These are phyloP conservation scores for Plecotus auritus DNA, from an alignment of 2,113 vertebrate genomes.

Conservation along the genomic window DNA sequence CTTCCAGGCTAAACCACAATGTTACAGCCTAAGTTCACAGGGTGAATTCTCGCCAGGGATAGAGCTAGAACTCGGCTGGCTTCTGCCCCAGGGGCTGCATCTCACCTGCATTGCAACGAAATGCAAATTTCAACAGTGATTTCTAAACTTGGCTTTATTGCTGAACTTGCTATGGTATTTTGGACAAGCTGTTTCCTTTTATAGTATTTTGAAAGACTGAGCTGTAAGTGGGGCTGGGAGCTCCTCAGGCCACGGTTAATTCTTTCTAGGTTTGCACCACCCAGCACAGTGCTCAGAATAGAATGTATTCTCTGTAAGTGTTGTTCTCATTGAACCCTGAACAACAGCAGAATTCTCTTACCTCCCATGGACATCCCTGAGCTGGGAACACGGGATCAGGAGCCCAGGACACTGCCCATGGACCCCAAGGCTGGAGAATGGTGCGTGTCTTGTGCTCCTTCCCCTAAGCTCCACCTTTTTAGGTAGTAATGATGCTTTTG, in stretches of 20 bases:
- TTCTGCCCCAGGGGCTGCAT: not conserved
- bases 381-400: not conserved
- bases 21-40: not conserved
- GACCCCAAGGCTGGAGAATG: not conserved
- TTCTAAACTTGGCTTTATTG: not conserved
- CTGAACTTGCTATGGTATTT: not conserved
- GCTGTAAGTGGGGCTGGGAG: not conserved
- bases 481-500: not conserved
- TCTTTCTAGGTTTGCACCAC: not conserved
- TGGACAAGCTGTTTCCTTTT: not conserved
- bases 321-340: not conserved
- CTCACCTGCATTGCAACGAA: not conserved
- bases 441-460: not conserved
- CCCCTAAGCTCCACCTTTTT: not conserved
- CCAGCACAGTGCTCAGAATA: not conserved
- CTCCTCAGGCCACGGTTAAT: not conserved
- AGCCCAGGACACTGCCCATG: not conserved
- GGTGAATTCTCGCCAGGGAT: not conserved
- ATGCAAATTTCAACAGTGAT: not conserved
- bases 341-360: not conserved
- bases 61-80: not conserved
- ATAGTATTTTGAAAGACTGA: not conserved
- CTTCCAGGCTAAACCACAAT: not conserved
- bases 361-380: not conserved
- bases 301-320: not conserved